Conservation (phyloP, 2,113 vertebrate species). For the Mastomys natalensis region DNA sequence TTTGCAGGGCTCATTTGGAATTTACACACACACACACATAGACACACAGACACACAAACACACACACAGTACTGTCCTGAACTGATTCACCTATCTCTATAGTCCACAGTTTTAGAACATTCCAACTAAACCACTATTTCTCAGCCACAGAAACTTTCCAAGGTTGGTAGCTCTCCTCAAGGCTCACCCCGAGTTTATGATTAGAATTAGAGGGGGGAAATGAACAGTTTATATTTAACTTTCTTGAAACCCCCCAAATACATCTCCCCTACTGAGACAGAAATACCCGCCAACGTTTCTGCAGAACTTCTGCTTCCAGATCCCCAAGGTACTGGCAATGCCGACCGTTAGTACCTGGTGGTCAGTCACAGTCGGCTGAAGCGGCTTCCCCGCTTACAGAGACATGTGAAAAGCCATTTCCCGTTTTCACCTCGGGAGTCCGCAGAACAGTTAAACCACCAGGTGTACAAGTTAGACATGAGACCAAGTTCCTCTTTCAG, state of each 20-base stretch:
- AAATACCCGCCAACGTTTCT: neutral
- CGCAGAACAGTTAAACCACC: constrained; percentile 77
- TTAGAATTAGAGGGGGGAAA: neutral
- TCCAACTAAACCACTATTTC: neutral
- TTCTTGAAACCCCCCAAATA: neutral
- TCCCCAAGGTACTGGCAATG: fast-evolving
- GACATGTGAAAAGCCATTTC: constrained; percentile 17
- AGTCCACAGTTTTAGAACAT: neutral
- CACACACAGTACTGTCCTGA: neutral
- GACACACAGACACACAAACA: too few relatives aligned
- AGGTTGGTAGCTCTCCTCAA: neutral
- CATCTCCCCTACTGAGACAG: neutral
- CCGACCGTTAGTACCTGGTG: neutral
- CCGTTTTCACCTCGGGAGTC: constrained; percentile 58
- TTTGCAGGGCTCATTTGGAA: neutral
- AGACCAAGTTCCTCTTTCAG: constrained; percentile 75
- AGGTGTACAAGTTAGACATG: constrained; percentile 74
- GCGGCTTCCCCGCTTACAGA: neutral
- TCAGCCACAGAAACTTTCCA: neutral
- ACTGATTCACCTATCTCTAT: neutral
- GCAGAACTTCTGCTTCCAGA: neutral
- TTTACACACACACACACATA: too few relatives aligned
- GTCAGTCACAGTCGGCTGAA: neutral
- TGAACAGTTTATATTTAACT: neutral
- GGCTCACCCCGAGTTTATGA: neutral